Conservation (phyloP, 2,888 invertebrate genomes). For the Sinelater perroti region DNA sequence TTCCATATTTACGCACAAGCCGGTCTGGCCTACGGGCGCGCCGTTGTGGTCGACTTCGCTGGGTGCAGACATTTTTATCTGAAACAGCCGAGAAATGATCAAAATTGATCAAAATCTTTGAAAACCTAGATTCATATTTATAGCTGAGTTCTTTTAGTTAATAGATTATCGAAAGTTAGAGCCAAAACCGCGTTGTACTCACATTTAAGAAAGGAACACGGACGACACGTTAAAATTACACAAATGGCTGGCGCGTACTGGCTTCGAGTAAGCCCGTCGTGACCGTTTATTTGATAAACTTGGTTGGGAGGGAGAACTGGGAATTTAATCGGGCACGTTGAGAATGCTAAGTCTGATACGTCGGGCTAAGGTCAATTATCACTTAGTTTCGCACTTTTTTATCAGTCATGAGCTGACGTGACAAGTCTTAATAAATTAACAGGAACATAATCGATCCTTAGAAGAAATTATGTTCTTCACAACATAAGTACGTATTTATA, state of each 20-base stretch:
- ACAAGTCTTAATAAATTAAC: no score
- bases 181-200: not conserved
- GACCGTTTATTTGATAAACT: constrained; percentile 10
- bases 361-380: constrained; percentile 3
- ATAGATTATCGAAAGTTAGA: not conserved
- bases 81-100: constrained; percentile 21
- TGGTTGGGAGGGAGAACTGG: constrained; percentile 14
- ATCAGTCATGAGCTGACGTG: no score
- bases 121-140: not conserved
- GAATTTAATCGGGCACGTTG: constrained; percentile 11
- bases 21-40: not conserved
- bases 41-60: constrained; percentile 28
- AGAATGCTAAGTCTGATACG: constrained; percentile 2
- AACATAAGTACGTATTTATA: no score
- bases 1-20: constrained; percentile 58
- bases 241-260: not conserved
- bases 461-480: no score
- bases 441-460: no score
- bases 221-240: constrained; percentile 26
- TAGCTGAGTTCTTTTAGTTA: not conserved
- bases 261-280: not conserved
- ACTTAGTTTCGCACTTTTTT: no score
- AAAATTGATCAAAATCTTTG: not conserved
- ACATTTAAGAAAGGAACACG: not conserved
- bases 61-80: constrained; percentile 42